phyloP scores from a whole-genome alignment of 2,113 vertebrate genomes.

The Turdus rufiventris region DNA sequence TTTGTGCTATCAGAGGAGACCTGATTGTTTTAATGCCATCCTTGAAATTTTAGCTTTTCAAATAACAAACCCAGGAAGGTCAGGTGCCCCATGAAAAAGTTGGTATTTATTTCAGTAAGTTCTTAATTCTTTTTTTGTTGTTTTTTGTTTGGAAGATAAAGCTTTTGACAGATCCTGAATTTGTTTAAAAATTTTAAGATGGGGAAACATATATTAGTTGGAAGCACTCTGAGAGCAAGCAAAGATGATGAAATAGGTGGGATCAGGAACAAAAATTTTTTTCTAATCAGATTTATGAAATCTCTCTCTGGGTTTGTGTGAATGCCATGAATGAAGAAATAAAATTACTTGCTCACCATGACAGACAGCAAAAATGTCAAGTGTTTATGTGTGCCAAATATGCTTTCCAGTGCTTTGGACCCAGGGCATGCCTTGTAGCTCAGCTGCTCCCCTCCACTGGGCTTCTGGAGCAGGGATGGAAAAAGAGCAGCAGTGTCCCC shows the following conservation, averaged over 20 bases:
- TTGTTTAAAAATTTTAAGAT: background rate
- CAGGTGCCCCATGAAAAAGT: background rate
- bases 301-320: background rate
- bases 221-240: background rate
- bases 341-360: background rate
- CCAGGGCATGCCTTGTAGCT: background rate
- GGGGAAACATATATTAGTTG: background rate
- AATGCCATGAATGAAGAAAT: background rate
- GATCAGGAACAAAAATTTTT: background rate
- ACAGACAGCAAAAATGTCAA: background rate
- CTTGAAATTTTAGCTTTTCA: background rate
- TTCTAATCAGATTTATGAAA: background rate
- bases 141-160: background rate
- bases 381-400: fast-evolving
- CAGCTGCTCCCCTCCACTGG: background rate
- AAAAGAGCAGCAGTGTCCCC: background rate
- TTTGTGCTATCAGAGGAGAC: background rate
- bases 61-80: background rate
- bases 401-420: background rate
- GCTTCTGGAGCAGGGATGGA: background rate
- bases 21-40: background rate
- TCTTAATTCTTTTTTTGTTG: background rate
- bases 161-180: background rate
- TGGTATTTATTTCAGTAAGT: background rate
- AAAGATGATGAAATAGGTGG: background rate